Evolutionary conservation across 2,888 invertebrate genomes (phyloP), one percentile per base, ranked within the genome.

Genomic region (Nebria salina): DNA sequence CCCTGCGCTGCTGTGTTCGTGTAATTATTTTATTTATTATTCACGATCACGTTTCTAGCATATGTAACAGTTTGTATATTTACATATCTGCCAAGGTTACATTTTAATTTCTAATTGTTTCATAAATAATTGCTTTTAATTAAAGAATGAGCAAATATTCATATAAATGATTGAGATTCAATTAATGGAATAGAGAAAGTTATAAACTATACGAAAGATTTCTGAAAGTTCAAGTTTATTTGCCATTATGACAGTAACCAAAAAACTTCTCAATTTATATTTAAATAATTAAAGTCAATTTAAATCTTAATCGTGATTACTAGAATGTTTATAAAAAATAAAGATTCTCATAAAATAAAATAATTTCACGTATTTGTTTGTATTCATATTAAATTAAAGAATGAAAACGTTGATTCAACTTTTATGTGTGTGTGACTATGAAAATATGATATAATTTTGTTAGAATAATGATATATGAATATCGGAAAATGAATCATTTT

Each of bases 1-100:
- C 34, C 34, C 34, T 34, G 54, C 6, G 54, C 54, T 54, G 54
- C 54, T 13, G 54, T 54, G 3, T 54, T 54, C 54, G 54, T 54
- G 54, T 54, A 11, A 54, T 54, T 54, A 54, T 54, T 54, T 54
- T 54, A 54, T 54, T 54, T 54, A 54, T 54, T 54, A 54, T 54
- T 54, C 54, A 54, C 54, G 13, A 54, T 54, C 54, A 54, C 54
- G 54, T 54, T 54, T 54, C 54, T 13, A 54, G 54, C 54, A 54
- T 54, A 54, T 54, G 54, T 54, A 54, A 54, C 54, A 54, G 54
- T 54, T 54, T 54, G 54, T 54, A 54, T 54, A 54, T 54, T 54
- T 54, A 54, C 54, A 54, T 54, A 54, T 54, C 54, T 54, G 54
- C 54, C 54, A 54, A 54, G 54, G 54, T 13, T 54, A 54, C 54